Base-by-base conservation (phyloP, 92 coral and sea anemone species). In the Phenganax stokvisi region DNA sequence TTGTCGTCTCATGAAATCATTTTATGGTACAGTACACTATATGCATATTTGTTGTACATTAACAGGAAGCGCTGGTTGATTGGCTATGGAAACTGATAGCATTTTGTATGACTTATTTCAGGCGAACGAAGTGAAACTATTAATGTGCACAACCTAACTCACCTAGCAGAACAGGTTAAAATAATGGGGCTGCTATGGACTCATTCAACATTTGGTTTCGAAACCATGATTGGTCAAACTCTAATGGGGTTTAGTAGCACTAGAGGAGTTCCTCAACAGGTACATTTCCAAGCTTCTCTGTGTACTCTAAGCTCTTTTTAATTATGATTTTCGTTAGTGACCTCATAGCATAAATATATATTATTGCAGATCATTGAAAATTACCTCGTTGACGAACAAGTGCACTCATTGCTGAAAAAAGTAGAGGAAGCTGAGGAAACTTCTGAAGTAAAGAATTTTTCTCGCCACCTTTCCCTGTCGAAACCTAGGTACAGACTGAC, bases 171-270 rank as follows among this genome's bases (percentile, higher is more conserved):
- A 28, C 90, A 87, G 53, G 88, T 87, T 11, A 65, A 84, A 44
- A 54, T 74, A 8, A 27, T 84, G 83, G 90, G 90, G 9, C 88
- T 88, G 17, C 59, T 87, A 67, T 87, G 90, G 90, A 87, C 88
- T 10, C 83, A 87, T 57, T 87, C 88, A 54, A 83, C 90, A 54
- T 87, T 87, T 87, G 85, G 87, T 47, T 84, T 87, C 61, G 88
- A 87, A 56, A 87, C 87, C 12, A 87, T 83, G 87, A 87, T 87
- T 56, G 89, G 84, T 17, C 88, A 88, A 51, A 76, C 84, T 68
- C 84, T 88, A 58, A 88, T 59, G 0, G 90, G 79, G 13, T 88
- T 88, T 54, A 88, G 85, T 77, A 88, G 91, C 27, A 88, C 82
- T 57, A 75, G 88, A 85, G 91, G 84, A 68, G 88, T 78, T 10